Base-by-base conservation (phyloP, 2,113 vertebrate genomes). In the Chiloscyllium plagiosum region DNA sequence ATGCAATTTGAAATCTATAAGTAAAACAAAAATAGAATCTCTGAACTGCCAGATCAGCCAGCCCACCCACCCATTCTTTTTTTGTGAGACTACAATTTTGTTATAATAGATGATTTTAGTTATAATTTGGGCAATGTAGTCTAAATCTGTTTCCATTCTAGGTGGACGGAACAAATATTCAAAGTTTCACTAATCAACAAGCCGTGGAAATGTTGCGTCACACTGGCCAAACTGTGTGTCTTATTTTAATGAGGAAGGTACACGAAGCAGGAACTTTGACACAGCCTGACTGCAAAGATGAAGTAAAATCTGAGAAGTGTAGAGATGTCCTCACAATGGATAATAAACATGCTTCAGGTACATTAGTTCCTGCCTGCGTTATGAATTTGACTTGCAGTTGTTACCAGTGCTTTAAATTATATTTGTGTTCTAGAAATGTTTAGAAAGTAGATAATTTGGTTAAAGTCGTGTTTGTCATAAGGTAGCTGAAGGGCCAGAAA, bases 181-280 rank as follows among this genome's bases (percentile, higher is more conserved):
- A 99, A 96, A 99, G 98, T 95, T 99, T 98, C 97, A 99, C 98
- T 96, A 99, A 99, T 97, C 99, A 99, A 95, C 98, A 99, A 97
- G 99, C 99, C 13, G 99, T 99, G 96, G 99, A 99, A 0, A 98
- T 99, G 50, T 96, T 99, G 96, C 97, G 98, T 70, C 99, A 98
- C 97, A 99, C 99, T 0, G 98, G 99, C 96, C 98, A 99, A 96
- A 98, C 97, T 0, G 99, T 99, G 90, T 97, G 96, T 33, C 98
- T 99, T 37, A 98, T 98, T 78, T 98, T 99, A 96, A 97, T 99
- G 96, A 98, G 99, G 83, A 97, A 98, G 92, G 98, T 97, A 29
- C 96, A 97, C 96, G 98, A 97, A 92, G 98, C 98, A 4, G 99
- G 99, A 15, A 97, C 98, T 56, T 96, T 97, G 50, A 96, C 89